These are phyloP conservation scores for Dasypogon diadema DNA, from an alignment of 2,888 invertebrate species.

Conservation along the genomic window DNA sequence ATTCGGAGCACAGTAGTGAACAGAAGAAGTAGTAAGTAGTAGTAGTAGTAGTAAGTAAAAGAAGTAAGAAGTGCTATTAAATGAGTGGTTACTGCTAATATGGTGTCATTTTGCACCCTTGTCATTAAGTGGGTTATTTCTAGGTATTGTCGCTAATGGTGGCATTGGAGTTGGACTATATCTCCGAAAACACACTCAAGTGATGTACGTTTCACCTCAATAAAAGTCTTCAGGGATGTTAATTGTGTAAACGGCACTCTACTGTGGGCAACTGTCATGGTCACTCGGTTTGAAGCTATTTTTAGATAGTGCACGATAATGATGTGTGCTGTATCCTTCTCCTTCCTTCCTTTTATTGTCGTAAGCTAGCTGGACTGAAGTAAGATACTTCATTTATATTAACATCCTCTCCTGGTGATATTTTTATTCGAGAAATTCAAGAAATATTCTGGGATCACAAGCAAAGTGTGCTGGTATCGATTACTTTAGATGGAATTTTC, in stretches of 20 bases:
- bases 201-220: conserved; percentile 23
- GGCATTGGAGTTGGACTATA: not conserved
- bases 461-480: too few relatives aligned
- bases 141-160: not conserved
- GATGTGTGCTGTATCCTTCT: not conserved
- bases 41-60: too few relatives aligned
- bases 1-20: too few relatives aligned
- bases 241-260: conserved; percentile 38
- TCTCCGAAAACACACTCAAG: not conserved
- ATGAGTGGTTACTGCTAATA: conserved; percentile 6
- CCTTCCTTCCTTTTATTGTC: not conserved
- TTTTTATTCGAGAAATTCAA: too few relatives aligned
- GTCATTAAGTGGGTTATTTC: not conserved
- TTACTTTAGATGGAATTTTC: too few relatives aligned
- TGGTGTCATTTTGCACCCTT: not conserved
- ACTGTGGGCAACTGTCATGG: conserved; percentile 22
- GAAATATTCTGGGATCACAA: too few relatives aligned
- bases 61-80: conserved; percentile 1
- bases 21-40: too few relatives aligned
- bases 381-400: not conserved
- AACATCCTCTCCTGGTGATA: not conserved
- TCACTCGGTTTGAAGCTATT: conserved; percentile 8
- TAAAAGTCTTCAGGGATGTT: conserved; percentile 25
- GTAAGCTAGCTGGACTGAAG: not conserved
- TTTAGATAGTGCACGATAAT: conserved; percentile 42